These are phyloP conservation scores for Dipodomys stephensi DNA, from an alignment of 2,113 vertebrate species.

Conservation along the genomic window DNA sequence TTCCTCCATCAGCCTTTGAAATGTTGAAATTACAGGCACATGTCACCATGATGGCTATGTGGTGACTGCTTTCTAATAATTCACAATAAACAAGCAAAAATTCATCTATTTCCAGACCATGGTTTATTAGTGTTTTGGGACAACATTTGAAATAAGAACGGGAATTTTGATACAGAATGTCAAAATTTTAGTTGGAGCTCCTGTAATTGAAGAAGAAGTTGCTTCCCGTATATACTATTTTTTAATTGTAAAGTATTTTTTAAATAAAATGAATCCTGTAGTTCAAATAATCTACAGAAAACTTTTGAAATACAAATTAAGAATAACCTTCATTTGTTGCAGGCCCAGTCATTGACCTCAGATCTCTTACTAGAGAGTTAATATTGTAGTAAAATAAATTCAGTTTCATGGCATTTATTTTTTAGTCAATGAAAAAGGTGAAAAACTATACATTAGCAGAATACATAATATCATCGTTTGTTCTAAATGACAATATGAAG, in stretches of 20 bases:
- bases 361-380: not conserved
- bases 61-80: not conserved
- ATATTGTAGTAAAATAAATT: not conserved
- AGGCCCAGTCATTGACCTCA: not conserved
- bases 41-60: not conserved
- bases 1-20: not conserved
- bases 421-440: not conserved
- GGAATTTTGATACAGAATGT: too few relatives aligned
- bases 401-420: not conserved
- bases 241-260: not conserved
- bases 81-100: not conserved
- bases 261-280: not conserved
- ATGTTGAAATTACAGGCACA: too few relatives aligned
- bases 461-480: not conserved
- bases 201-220: fast-evolving
- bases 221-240: not conserved
- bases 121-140: not conserved
- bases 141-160: not conserved
- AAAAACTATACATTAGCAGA: not conserved
- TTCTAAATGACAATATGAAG: not conserved
- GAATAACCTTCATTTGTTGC: not conserved
- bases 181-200: not conserved
- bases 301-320: not conserved
- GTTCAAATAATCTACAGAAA: not conserved
- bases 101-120: not conserved